phyloP scores from a whole-genome alignment of 2,797 vertebrate species.

The Sebastes ruberrimus region DNA sequence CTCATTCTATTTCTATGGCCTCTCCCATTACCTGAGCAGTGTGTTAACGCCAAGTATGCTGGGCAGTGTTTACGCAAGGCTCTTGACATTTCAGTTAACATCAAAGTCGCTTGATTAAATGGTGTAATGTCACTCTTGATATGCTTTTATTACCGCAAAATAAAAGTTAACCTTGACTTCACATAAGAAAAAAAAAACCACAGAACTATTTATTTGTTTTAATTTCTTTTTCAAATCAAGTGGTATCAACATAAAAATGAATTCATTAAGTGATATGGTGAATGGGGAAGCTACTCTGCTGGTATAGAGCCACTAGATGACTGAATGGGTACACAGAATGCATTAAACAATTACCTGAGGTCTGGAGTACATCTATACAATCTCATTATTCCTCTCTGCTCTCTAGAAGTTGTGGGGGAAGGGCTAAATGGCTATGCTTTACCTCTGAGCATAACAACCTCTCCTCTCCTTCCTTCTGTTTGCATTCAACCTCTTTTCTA shows the following conservation, averaged over 20 bases:
- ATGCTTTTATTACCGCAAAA: not conserved
- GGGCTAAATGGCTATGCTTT: constrained; percentile 36
- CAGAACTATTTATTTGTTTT: not conserved
- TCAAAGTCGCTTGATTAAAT: not conserved
- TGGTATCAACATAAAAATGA: not conserved
- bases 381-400: constrained; percentile 55
- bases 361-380: constrained; percentile 44
- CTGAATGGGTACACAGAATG: constrained; percentile 13
- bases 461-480: not conserved
- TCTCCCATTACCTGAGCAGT: not conserved
- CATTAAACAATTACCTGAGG: constrained; percentile 61
- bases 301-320: not conserved
- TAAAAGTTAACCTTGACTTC: not conserved
- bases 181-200: accelerated
- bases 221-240: not conserved
- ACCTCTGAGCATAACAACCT: not conserved
- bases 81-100: constrained; percentile 17
- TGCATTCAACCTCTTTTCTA: not conserved
- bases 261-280: not conserved
- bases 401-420: constrained; percentile 29
- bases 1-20: no score
- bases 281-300: not conserved
- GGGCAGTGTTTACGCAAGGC: not conserved
- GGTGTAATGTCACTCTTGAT: constrained; percentile 1
- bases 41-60: not conserved